Evolutionary conservation across 1,140 invertebrate genomes (phyloP), one percentile per base, ranked within the genome.

Genomic region (Spodoptera litura): DNA sequence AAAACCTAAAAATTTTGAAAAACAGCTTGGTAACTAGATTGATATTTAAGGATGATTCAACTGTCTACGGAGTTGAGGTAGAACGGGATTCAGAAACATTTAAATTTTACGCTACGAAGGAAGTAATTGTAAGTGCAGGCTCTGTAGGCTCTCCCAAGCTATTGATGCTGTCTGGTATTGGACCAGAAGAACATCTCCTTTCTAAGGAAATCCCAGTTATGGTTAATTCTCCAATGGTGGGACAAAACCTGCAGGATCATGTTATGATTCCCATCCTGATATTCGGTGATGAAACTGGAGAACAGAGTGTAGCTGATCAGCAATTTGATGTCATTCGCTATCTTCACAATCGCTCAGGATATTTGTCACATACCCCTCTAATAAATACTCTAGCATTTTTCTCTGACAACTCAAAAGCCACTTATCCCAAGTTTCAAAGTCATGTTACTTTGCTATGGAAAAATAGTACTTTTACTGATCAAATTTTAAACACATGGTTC

Each of bases 161-260:
- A 77, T 87, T 94, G 79, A 91, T 94, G 89, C 77, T 95, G 79
- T 90, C 95, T 82, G 85, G 94, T 79, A 78, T 94, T 72, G 90
- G 95, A 83, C 85, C 89, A 83, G 80, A 89, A 87, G 64, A 85
- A 44, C 87, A 94, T 80, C 83, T 94, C 15, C 11, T 84, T 78
- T 83, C 88, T 27, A 81, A 94, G 5, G 91, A 92, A 20, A 95
- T 97, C n/a, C 52, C 84, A 0, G 85, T 95, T 0, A 85, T 95
- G 9, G 77, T 93, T 35, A 95, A 97, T 85, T 93, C 96, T 8
- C 95, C 96, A 0, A 82, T 96, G 27, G 97, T 98, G 1, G 97
- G 97, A 0, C 86, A 96, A 72, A 97, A 97, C 90, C 95, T 98
- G 0, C 95, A 96, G 83, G 96, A 96, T 84, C 96, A 97, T 79